Percentiles rank a stretch among this genome's conserved stretches.
These are phyloP conservation scores for Danionella dracula DNA, from an alignment of 2,797 vertebrate genomes.

Conservation along the genomic window DNA sequence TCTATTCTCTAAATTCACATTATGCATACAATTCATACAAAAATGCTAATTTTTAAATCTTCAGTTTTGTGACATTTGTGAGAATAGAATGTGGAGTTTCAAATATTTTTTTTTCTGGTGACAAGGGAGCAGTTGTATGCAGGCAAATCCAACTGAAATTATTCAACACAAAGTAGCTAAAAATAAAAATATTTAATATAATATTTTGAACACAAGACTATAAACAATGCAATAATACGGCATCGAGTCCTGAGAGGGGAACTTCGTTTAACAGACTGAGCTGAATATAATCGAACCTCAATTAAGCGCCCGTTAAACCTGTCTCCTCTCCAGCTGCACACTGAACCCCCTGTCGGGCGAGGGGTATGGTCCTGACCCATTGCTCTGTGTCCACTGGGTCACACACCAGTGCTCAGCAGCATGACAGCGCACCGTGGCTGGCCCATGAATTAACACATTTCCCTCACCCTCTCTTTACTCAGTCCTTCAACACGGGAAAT, in stretches of 20 bases:
- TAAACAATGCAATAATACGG: conserved; percentile 7
- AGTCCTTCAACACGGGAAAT: too few relatives aligned
- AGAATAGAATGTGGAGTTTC: too few relatives aligned
- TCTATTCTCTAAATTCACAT: too few relatives aligned
- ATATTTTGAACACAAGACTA: neutral
- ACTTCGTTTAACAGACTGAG: conserved; percentile 35
- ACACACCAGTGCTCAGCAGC: conserved; percentile 26
- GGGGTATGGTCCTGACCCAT: conserved; percentile 27
- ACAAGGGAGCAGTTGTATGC: too few relatives aligned
- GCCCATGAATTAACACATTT: conserved; percentile 28
- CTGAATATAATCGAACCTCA: conserved; percentile 43
- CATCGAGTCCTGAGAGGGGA: conserved; percentile 24
- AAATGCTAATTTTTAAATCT: too few relatives aligned
- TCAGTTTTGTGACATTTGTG: too few relatives aligned
- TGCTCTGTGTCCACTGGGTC: conserved; percentile 27
- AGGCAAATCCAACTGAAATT: too few relatives aligned
- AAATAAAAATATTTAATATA: too few relatives aligned
- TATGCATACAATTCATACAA: too few relatives aligned
- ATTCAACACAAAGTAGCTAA: too few relatives aligned
- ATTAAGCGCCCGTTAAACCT: conserved; percentile 45
- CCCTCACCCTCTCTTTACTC: neutral
- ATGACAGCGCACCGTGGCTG: conserved; percentile 3
- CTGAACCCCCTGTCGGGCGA: conserved; percentile 13
- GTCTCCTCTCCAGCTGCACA: conserved; percentile 35
- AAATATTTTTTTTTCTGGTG: too few relatives aligned